A percentile compares a stretch with the other conserved stretches of the same genome.
Conservation (phyloP, 2,888 invertebrate genomes). For the Aethes cnicana region DNA sequence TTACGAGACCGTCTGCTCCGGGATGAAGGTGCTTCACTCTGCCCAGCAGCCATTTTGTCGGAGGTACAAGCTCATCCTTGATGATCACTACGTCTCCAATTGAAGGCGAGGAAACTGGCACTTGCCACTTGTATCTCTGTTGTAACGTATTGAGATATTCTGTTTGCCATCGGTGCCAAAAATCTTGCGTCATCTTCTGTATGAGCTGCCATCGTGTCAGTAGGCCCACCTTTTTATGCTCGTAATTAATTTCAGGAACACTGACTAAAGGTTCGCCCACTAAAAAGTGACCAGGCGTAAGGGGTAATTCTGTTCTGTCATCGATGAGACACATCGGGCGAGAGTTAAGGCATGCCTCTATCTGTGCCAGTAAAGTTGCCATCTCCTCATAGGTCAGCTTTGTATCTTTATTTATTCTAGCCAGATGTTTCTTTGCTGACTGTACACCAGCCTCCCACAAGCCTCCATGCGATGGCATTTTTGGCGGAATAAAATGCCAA, state of each 20-base stretch:
- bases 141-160: slow-evolving; percentile 5
- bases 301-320: slow-evolving; percentile 17
- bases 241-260: background rate
- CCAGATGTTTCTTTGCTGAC: slow-evolving; percentile 34
- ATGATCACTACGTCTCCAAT: background rate
- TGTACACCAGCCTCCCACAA: slow-evolving; percentile 37
- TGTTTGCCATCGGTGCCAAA: slow-evolving; percentile 1
- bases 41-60: slow-evolving; percentile 2
- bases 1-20: background rate
- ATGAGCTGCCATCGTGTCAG: slow-evolving; percentile 7
- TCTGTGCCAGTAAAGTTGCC: slow-evolving; percentile 31
- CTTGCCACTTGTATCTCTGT: slow-evolving; percentile 7
- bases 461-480: slow-evolving; percentile 33
- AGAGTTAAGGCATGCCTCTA: slow-evolving; percentile 36
- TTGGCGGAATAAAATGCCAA: background rate
- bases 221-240: background rate
- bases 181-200: slow-evolving; percentile 1
- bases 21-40: background rate
- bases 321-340: slow-evolving; percentile 32
- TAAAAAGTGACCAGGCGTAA: slow-evolving; percentile 16
- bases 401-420: slow-evolving; percentile 32
- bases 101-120: background rate
- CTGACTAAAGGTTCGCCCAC: background rate
- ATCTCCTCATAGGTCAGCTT: slow-evolving; percentile 35
- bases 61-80: background rate